Percentiles rank a stretch among this genome's conserved stretches.
Conservation (phyloP, 2,113 vertebrate genomes). For the Oncorhynchus kisutch region DNA sequence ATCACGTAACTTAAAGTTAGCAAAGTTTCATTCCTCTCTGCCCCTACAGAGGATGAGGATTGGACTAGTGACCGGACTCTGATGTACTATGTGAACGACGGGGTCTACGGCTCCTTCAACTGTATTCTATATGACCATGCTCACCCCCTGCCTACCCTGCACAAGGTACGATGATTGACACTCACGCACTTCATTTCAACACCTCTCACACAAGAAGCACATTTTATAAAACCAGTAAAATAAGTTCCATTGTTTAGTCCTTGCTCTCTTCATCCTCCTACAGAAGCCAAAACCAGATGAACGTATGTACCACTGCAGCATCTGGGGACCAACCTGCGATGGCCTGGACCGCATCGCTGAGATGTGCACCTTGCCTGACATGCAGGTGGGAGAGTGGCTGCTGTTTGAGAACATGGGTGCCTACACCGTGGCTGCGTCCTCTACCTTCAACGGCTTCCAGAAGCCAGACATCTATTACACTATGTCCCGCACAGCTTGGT, state of each 20-base stretch:
- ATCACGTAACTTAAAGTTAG: too few relatives aligned
- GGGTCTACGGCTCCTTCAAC: conserved; percentile 97
- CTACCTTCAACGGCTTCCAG: conserved; percentile 98
- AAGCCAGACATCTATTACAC: conserved; percentile 88
- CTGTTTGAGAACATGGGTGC: conserved; percentile 98
- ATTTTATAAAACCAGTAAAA: too few relatives aligned
- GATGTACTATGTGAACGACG: conserved; percentile 98
- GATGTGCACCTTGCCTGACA: conserved; percentile 83
- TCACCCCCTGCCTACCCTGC: conserved; percentile 85
- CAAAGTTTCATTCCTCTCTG: too few relatives aligned
- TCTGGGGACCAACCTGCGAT: conserved; percentile 97
- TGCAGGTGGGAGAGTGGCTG: conserved; percentile 95
- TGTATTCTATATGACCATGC: conserved; percentile 96
- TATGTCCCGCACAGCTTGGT: conserved; percentile 89
- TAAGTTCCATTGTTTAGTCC: too few relatives aligned
- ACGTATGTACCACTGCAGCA: conserved; percentile 85
- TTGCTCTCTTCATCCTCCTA: too few relatives aligned
- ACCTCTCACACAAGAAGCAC: too few relatives aligned
- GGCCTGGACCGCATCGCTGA: conserved; percentile 96
- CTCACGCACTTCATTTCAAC: conserved; percentile 3
- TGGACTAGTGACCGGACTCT: conserved; percentile 81
- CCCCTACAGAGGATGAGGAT: conserved; percentile 85
- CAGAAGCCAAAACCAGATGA: conserved; percentile 93
- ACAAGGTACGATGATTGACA: conserved; percentile 76
- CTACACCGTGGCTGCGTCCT: conserved; percentile 92